These are phyloP conservation scores for Platerodrilus igneus DNA, from an alignment of 2,888 invertebrate genomes.

Conservation along the genomic window DNA sequence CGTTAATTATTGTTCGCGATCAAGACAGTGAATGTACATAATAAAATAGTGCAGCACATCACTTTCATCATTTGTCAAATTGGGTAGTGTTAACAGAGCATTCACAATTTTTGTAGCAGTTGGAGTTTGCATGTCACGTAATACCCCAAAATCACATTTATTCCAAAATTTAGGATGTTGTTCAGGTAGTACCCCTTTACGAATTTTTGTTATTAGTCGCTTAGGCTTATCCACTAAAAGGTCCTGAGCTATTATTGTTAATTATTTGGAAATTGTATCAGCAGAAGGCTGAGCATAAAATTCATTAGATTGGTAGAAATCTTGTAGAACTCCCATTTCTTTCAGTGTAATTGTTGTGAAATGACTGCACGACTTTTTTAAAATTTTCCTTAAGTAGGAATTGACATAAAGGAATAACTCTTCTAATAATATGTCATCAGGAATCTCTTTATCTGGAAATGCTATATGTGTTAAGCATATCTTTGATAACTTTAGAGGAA, in stretches of 20 bases:
- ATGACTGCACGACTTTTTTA: slow-evolving; percentile 12
- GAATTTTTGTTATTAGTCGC: slow-evolving; percentile 1
- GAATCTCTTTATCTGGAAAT: slow-evolving; percentile 1
- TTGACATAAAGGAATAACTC: slow-evolving; percentile 11
- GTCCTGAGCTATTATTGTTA: slow-evolving; percentile 5
- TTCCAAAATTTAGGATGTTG: slow-evolving; percentile 6
- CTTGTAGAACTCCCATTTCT: slow-evolving; percentile 6
- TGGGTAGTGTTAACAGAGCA: not conserved
- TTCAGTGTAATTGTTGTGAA: slow-evolving; percentile 2
- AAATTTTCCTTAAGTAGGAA: slow-evolving; percentile 9
- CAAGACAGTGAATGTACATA: slow-evolving; percentile 9
- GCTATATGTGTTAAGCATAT: slow-evolving; percentile 7
- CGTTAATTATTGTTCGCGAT: not conserved
- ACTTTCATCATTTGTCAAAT: slow-evolving; percentile 9
- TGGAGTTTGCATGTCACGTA: slow-evolving; percentile 9
- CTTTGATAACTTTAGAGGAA: slow-evolving; percentile 9
- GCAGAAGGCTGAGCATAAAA: slow-evolving; percentile 6
- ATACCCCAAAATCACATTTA: slow-evolving; percentile 7
- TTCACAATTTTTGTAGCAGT: slow-evolving; percentile 10
- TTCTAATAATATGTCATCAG: slow-evolving; percentile 1
- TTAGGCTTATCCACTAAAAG: slow-evolving; percentile 7
- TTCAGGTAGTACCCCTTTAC: slow-evolving; percentile 5
- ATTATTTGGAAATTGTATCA: slow-evolving; percentile 6
- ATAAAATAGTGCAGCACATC: slow-evolving; percentile 9
- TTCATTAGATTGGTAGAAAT: slow-evolving; percentile 6